Evolutionary conservation across 2,113 vertebrate genomes (phyloP).

Genomic region (Pseudorhombus dupliciocellatus): DNA sequence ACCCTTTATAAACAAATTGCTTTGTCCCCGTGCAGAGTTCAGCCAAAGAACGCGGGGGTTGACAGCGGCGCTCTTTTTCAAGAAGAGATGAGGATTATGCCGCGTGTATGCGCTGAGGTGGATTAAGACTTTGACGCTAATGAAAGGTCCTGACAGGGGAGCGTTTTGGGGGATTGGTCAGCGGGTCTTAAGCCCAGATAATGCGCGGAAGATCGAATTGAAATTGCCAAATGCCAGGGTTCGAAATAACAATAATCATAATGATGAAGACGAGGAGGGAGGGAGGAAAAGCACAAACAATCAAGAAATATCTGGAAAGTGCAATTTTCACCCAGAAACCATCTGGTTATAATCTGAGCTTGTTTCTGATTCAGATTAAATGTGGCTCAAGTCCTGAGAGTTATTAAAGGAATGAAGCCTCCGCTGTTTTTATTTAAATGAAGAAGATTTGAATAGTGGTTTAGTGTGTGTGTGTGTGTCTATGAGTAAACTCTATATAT

Average conservation of each 20-base stretch:
- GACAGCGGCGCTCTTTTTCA: constrained; percentile 62
- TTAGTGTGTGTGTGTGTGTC: constrained; percentile 36
- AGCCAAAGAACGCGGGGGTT: constrained; percentile 56
- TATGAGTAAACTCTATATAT: background rate
- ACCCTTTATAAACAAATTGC: constrained; percentile 64
- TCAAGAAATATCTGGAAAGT: constrained; percentile 70
- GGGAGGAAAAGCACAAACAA: constrained; percentile 55
- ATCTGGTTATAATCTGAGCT: constrained; percentile 76
- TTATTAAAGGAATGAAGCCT: constrained; percentile 56
- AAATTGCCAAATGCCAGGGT: constrained; percentile 69
- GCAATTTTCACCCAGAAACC: constrained; percentile 69
- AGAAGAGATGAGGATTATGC: constrained; percentile 65
- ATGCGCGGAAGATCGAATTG: constrained; percentile 71
- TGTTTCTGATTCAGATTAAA: constrained; percentile 78
- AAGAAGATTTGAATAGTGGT: constrained; percentile 66
- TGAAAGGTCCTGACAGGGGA: constrained; percentile 57
- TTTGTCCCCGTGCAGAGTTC: constrained; percentile 64
- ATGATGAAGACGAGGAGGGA: constrained; percentile 46
- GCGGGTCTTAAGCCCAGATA: constrained; percentile 74
- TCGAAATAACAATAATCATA: constrained; percentile 70
- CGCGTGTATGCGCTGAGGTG: constrained; percentile 62
- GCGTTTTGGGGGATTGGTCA: constrained; percentile 69
- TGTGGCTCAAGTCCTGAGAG: constrained; percentile 17
- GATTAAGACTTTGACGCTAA: constrained; percentile 75
- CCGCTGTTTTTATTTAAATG: constrained; percentile 49